Conservation (phyloP, 2,888 invertebrate species). For the Orthosia cruda region DNA sequence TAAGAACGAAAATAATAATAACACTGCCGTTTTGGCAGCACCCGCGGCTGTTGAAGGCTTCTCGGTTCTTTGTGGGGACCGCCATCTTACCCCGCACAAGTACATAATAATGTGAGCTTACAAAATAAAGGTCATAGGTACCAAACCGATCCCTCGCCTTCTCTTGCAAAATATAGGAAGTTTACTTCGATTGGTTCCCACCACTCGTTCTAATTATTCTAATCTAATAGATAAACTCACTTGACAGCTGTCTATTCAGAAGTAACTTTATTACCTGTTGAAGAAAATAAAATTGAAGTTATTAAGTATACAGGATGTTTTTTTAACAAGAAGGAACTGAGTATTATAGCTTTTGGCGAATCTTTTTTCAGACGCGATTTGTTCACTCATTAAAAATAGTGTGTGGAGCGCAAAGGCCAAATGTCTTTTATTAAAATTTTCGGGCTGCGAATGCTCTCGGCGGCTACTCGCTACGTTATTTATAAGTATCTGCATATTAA, state of each 20-base stretch:
- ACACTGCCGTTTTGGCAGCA: too few relatives aligned
- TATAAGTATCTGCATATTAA: background rate
- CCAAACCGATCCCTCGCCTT: background rate
- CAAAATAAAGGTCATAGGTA: background rate
- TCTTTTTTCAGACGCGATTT: too few relatives aligned
- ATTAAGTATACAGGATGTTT: constrained; percentile 4
- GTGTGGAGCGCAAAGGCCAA: background rate
- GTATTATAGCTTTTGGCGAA: too few relatives aligned
- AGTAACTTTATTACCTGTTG: constrained; percentile 55
- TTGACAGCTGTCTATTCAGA: constrained; percentile 44
- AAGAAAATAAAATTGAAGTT: constrained; percentile 44
- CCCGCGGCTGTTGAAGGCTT: too few relatives aligned
- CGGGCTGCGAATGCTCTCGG: background rate
- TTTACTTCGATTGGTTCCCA: background rate
- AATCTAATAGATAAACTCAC: constrained; percentile 46
- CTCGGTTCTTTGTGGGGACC: too few relatives aligned
- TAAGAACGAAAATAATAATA: too few relatives aligned
- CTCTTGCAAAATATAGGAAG: background rate
- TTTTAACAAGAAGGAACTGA: background rate
- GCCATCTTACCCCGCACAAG: too few relatives aligned
- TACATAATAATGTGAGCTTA: background rate
- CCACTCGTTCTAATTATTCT: background rate
- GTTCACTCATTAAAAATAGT: background rate
- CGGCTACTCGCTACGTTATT: background rate
- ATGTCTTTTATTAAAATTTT: background rate